These are phyloP conservation scores for Parnassius glacialis DNA, from an alignment of 2,888 invertebrate genomes.

Conservation along the genomic window DNA sequence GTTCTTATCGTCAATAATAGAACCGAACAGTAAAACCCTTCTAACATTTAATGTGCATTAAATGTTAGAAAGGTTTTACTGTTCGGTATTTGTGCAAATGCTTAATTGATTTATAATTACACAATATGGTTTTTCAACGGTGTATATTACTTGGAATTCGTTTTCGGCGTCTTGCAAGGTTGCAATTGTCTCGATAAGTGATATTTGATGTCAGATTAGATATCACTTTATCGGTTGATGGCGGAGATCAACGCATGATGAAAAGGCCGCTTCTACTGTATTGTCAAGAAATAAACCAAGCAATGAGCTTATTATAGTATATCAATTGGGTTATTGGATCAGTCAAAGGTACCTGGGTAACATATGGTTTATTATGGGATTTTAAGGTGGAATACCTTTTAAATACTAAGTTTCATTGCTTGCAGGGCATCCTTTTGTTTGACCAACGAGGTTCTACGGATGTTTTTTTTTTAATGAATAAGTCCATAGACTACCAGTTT, in stretches of 20 bases:
- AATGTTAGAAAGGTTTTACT: conserved; percentile 29
- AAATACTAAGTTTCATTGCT: too few relatives aligned
- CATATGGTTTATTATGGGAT: too few relatives aligned
- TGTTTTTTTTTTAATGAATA: too few relatives aligned
- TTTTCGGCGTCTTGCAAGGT: conserved; percentile 58
- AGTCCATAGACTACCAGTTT: too few relatives aligned
- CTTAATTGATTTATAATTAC: conserved; percentile 48
- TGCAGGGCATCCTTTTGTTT: too few relatives aligned
- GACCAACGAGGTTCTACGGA: too few relatives aligned
- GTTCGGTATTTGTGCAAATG: conserved; percentile 24
- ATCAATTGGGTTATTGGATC: too few relatives aligned
- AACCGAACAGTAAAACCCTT: conserved; percentile 4
- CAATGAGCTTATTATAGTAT: too few relatives aligned
- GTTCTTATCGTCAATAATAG: conserved; percentile 17
- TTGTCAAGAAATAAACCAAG: neutral
- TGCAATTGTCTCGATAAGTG: conserved; percentile 52
- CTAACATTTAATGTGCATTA: conserved; percentile 36
- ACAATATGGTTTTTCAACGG: conserved; percentile 58
- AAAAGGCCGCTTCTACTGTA: conserved; percentile 52
- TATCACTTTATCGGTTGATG: conserved; percentile 63
- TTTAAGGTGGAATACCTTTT: too few relatives aligned
- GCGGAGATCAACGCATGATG: conserved; percentile 66
- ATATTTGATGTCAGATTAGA: conserved; percentile 58
- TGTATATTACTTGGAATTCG: conserved; percentile 47
- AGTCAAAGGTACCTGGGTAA: too few relatives aligned